Evolutionary conservation across 2,888 invertebrate species (phyloP).

Genomic region (Lutraria lutraria): DNA sequence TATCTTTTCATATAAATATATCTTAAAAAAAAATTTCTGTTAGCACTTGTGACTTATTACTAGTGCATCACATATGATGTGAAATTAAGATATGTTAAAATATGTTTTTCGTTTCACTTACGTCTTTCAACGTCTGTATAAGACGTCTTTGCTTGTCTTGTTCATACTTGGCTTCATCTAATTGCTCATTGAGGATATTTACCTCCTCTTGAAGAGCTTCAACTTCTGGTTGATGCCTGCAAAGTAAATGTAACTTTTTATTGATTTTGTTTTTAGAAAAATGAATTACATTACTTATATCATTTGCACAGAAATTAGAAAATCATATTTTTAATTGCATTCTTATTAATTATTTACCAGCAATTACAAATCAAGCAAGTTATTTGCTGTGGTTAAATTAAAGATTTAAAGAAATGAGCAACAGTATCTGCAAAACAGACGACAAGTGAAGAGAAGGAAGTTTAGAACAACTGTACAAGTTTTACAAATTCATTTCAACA

Average conservation of each 20-base stretch:
- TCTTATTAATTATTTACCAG: not conserved
- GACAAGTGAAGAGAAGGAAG: no score
- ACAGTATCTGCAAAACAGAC: no score
- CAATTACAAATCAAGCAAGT: not conserved
- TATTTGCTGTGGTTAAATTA: not conserved
- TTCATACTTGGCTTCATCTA: slow-evolving; percentile 76
- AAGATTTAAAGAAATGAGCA: not conserved
- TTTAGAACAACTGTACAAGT: no score
- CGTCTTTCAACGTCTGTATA: slow-evolving; percentile 77
- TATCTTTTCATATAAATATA: no score
- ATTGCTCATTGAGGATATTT: slow-evolving; percentile 74
- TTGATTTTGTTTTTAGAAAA: not conserved
- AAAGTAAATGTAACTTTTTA: slow-evolving; percentile 1
- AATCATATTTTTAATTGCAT: not conserved
- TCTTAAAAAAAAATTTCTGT: no score
- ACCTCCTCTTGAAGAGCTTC: slow-evolving; percentile 74
- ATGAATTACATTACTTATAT: not conserved
- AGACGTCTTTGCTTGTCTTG: slow-evolving; percentile 77
- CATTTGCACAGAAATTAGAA: not conserved
- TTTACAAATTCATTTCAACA: no score
- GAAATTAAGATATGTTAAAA: not conserved
- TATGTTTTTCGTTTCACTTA: slow-evolving; percentile 54
- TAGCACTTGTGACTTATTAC: not conserved
- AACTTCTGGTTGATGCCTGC: slow-evolving; percentile 72
- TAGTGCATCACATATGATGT: not conserved